Percentiles rank a stretch among this genome's conserved stretches.
Conservation (phyloP, 2,113 vertebrate species). For the Rhinolophus sinicus region DNA sequence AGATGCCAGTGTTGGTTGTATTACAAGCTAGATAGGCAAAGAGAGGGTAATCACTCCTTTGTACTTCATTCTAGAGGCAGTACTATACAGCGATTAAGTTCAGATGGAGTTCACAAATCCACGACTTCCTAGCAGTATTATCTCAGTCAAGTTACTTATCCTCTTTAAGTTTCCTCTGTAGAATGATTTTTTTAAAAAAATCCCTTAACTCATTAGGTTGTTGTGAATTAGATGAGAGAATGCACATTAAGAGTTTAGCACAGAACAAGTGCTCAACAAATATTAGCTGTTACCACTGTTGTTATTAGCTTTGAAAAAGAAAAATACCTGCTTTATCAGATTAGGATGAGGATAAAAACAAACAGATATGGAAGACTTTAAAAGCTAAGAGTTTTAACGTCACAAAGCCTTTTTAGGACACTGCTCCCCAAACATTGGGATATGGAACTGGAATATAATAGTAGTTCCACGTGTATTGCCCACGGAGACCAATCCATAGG, state of each 20-base stretch:
- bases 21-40: neutral
- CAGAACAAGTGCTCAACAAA: neutral
- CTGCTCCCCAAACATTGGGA: neutral
- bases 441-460: neutral
- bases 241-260: neutral
- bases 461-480: neutral
- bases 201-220: neutral
- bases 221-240: neutral
- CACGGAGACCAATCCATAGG: neutral
- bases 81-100: rapidly evolving
- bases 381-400: neutral
- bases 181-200: neutral
- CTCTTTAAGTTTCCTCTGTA: neutral
- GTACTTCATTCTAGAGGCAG: neutral
- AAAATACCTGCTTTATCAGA: neutral
- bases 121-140: neutral
- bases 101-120: neutral
- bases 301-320: neutral
- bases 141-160: neutral
- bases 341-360: slow-evolving; percentile 18
- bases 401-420: neutral
- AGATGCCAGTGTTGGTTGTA: neutral
- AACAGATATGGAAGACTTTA: neutral
- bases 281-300: neutral
- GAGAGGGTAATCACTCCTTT: neutral